These are phyloP conservation scores for Cataglyphis hispanica DNA, from an alignment of 1,140 invertebrate species.

Conservation along the genomic window DNA sequence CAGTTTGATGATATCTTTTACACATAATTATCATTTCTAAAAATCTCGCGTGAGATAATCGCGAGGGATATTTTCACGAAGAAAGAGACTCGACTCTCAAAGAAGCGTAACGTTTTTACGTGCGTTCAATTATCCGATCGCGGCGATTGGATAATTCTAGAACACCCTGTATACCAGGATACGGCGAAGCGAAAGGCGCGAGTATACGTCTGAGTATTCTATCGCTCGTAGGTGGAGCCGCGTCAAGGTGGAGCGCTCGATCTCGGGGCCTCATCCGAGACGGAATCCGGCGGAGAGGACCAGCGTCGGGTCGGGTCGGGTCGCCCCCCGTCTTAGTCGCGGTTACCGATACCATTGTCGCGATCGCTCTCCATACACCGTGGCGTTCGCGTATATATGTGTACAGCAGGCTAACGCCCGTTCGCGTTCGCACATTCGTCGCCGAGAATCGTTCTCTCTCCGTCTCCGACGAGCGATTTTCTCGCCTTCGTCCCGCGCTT, in stretches of 20 bases:
- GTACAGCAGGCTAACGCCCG: slow-evolving; percentile 80
- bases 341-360: slow-evolving; percentile 80
- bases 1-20: background rate
- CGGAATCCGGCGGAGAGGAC: background rate
- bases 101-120: background rate
- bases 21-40: background rate
- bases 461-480: slow-evolving; percentile 44
- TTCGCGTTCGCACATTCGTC: slow-evolving; percentile 78
- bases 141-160: background rate
- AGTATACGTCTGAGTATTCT: slow-evolving; percentile 38
- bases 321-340: slow-evolving; percentile 47
- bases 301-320: slow-evolving; percentile 30
- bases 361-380: slow-evolving; percentile 73
- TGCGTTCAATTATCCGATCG: too few species aligned
- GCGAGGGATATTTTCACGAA: background rate
- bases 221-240: slow-evolving; percentile 58
- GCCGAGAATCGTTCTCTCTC: slow-evolving; percentile 82
- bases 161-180: slow-evolving; percentile 57
- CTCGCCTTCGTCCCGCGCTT: slow-evolving; percentile 59
- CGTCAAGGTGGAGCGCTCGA: slow-evolving; percentile 56
- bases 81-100: background rate
- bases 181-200: slow-evolving; percentile 55
- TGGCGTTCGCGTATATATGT: slow-evolving; percentile 75
- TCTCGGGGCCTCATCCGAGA: slow-evolving; percentile 51
- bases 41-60: too few species aligned